Base-by-base conservation (phyloP, 2,888 invertebrate genomes). In the Molorchus minor region DNA sequence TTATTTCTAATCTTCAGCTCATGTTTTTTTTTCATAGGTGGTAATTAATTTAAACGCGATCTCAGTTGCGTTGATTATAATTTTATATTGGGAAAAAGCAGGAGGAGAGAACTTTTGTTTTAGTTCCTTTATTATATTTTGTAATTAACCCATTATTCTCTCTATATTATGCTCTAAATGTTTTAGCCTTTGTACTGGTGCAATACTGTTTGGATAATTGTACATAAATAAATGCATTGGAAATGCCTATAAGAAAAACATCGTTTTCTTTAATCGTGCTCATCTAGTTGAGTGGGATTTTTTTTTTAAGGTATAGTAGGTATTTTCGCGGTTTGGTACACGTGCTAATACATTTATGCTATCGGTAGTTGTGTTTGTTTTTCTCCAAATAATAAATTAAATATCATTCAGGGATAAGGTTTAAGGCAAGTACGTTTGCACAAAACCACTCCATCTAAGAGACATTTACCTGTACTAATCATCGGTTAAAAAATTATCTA, bases 161-260 rank as follows among this genome's bases (percentile, higher is more conserved):
- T 67, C 63, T 68, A 55, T 62, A n/a, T n/a, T n/a, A 65, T 59
- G 71, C 71, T 71, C 69, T 71, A 65, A 68, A 66, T 71, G 70
- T 71, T 58, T 64, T 59, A 62, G 58, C 64, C 63, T 64, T 64
- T 64, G 53, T 67, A 62, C 64, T 64, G 62, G 53, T 67, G 61
- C 64, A 64, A 67, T 47, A 35, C 16, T n/a, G 16, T 52, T 55
- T 51, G 20, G 40, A 44, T 13, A 51, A 35, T 30, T 25, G n/a
- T 13, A 15, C 4, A 25, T 25, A 25, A 3, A 25, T 5, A 8
- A 25, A n/a, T 5, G 8, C 25, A 5, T 25, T 25, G 25, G 25
- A 25, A 25, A 8, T 25, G 25, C 25, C 25, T 25, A n/a, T n/a
- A n/a, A n/a, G n/a, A n/a, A n/a, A n/a, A n/a, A n/a, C n/a, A n/a